Base-by-base conservation (phyloP, 2,797 vertebrate genomes). In the Phalloptychus januarius region DNA sequence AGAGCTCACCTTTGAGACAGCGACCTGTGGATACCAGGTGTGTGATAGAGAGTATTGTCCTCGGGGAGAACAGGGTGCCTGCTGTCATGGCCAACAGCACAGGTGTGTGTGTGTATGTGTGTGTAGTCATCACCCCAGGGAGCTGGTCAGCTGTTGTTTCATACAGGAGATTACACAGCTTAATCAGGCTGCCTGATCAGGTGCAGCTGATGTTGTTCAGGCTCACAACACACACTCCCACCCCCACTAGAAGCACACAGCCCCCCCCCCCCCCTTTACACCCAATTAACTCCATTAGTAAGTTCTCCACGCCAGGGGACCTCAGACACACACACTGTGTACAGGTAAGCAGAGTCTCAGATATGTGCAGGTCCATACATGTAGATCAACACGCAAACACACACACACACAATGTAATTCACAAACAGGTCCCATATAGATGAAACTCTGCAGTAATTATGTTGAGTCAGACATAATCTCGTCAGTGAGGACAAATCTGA, bases 201-300 rank as follows among this genome's bases (percentile, higher is more conserved):
- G 96, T 95, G 95, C 97, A 98, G 97, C 97, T 98, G 97, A 98
- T 97, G 97, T 96, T 95, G 77, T 73, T 63, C 56, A 95, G 94
- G 90, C 91, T 95, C 70, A 79, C 45, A 73, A 69, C 69, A 10
- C 33, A 65, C 72, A 73, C 48, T 16, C 36, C 71, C 56, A 73
- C 40, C 78, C 50, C 56, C 48, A 65, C 56, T 67, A 42, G 63
- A 71, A 45, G 76, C 36, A 61, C 40, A 76, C 46, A 44, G 58
- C 67, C 75, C 45, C 72, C 61, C 75, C 61, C 61, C 50, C 50
- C 96, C 96, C 96, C 96, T 96, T 98, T 97, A 97, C 96, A 97
- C 96, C 96, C 97, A 98, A 97, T 98, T 99, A 98, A 96, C 97
- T 96, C 96, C 87, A 96, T 97, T 97, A 97, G 96, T 93, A 90